Base-by-base conservation (phyloP, 2,797 vertebrate genomes). In the Dipus sagitta region DNA sequence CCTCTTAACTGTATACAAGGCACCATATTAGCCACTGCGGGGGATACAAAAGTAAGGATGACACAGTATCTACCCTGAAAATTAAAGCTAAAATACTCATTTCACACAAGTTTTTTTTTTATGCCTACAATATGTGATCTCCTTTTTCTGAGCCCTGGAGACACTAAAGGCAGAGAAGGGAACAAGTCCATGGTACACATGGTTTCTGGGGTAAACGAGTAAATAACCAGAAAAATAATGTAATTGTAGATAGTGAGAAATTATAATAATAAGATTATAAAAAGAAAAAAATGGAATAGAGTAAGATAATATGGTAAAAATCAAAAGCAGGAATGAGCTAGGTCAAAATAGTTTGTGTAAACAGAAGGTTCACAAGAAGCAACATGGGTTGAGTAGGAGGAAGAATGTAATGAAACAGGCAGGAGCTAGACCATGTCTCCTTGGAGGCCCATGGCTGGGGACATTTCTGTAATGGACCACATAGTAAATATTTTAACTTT, bases 401-500 rank as follows among this genome's bases (percentile, higher is more conserved):
- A 75, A 26, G 26, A 17, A 12, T 21, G 3, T 52, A 38, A 30
- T 64, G 47, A 80, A 80, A 68, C 12, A 28, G 20, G 18, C 5
- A 83, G 23, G 54, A 60, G 9, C 47, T 65, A 94, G 64, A 42
- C 24, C 38, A 32, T 34, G 62, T 67, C 5, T 67, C 58, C 47
- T 64, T 32, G 18, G 21, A 80, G 52, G 76, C 75, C 6, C 47
- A 65, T 1, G 11, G 18, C 71, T 47, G 75, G 21, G 47, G 88
- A 79, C 21, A n/a, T 86, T 75, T 82, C 62, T 64, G 72, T 10
- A 38, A 79, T 91, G 86, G 34, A 54, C 60, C 75, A 88, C 30
- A 38, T 34, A 77, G 52, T 60, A 91, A 86, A 86, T 78, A 89
- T 81, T 76, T 92, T 42, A 32, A 79, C 88, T 12, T 94, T 90